These are phyloP conservation scores for Cosmia trapezina DNA, from an alignment of 2,888 invertebrate species.

Conservation along the genomic window DNA sequence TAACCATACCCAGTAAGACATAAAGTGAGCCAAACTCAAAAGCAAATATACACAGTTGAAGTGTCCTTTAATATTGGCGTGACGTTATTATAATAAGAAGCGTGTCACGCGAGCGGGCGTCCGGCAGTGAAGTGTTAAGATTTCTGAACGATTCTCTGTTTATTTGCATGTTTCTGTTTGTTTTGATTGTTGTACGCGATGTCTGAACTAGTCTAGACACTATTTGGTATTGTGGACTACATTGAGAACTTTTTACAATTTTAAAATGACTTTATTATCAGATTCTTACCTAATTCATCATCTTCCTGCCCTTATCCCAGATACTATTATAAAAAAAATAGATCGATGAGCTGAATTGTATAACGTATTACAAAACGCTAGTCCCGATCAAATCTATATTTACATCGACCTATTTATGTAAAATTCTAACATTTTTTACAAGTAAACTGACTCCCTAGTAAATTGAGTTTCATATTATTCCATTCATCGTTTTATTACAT, in stretches of 20 bases:
- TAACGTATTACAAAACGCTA: too few species aligned
- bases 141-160: slow-evolving; percentile 43
- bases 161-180: slow-evolving; percentile 46
- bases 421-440: too few species aligned
- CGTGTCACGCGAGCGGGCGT: slow-evolving; percentile 49
- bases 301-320: too few species aligned
- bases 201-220: slow-evolving; percentile 13
- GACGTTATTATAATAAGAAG: slow-evolving; percentile 54
- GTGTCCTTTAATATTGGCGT: slow-evolving; percentile 42
- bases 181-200: slow-evolving; percentile 33
- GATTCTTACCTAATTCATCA: too few species aligned
- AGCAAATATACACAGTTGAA: slow-evolving; percentile 7
- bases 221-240: neutral
- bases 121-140: slow-evolving; percentile 50
- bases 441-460: too few species aligned
- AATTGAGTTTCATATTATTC: too few species aligned
- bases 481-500: too few species aligned
- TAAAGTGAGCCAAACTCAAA: neutral
- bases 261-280: neutral
- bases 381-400: too few species aligned
- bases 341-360: neutral
- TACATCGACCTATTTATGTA: too few species aligned
- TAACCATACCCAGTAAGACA: neutral
- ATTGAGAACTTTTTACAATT: neutral
- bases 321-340: neutral